Conservation (phyloP, 2,113 vertebrate genomes). For the Ivindomyrus marchei region DNA sequence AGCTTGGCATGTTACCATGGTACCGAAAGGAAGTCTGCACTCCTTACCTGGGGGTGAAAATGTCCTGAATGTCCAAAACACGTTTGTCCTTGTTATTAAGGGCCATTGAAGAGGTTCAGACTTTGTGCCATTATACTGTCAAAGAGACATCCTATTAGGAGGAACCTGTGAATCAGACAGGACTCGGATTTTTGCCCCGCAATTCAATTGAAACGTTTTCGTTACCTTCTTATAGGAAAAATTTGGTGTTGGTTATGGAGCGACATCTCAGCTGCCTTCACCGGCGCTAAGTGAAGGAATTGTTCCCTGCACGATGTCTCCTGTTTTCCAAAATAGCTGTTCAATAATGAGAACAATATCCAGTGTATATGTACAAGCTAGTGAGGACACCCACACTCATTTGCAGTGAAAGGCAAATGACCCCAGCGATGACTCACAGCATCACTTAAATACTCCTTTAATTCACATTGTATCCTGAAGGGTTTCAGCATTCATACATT, state of each 20-base stretch:
- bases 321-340: constrained; percentile 36
- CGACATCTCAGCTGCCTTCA: constrained; percentile 27
- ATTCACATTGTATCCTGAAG: constrained; percentile 46
- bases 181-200: neutral
- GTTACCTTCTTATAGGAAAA: constrained; percentile 1
- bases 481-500: constrained; percentile 30
- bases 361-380: constrained; percentile 61
- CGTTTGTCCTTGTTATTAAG: constrained; percentile 5
- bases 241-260: constrained; percentile 29
- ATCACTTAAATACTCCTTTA: constrained; percentile 52
- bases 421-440: constrained; percentile 67
- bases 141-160: neutral
- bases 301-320: neutral
- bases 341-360: constrained; percentile 63
- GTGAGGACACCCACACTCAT: constrained; percentile 66
- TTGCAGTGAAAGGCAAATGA: constrained; percentile 68
- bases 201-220: neutral
- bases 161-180: neutral
- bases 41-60: constrained; percentile 26
- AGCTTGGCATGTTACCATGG: constrained; percentile 35
- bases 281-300: neutral
- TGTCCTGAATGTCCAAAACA: constrained; percentile 21
- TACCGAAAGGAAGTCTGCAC: constrained; percentile 24
- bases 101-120: constrained; percentile 7
- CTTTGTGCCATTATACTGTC: neutral